Evolutionary conservation across 2,888 invertebrate species (phyloP).

Genomic region (Tinea trinotella): DNA sequence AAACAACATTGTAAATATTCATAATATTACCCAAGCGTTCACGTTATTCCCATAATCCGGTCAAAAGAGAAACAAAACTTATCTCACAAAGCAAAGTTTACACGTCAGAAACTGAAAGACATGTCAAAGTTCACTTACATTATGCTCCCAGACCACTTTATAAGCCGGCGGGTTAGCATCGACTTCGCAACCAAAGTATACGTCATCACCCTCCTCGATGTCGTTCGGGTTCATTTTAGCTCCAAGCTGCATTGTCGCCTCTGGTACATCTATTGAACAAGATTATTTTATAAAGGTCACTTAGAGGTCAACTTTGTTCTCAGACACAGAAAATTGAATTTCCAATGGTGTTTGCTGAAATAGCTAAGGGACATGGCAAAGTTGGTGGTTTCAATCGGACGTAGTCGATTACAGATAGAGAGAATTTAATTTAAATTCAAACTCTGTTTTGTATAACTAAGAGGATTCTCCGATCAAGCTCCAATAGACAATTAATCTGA

Average conservation of each 20-base stretch:
- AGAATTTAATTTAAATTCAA: slow-evolving; percentile 14
- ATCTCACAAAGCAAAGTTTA: background rate
- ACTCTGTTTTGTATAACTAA: slow-evolving; percentile 3
- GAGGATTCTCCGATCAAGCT: slow-evolving; percentile 11
- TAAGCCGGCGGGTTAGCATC: slow-evolving; percentile 66
- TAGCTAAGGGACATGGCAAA: slow-evolving; percentile 4
- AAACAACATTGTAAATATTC: slow-evolving; percentile 9
- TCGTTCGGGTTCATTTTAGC: slow-evolving; percentile 64
- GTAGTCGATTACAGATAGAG: slow-evolving; percentile 12
- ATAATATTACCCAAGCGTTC: slow-evolving; percentile 1
- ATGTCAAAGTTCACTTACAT: slow-evolving; percentile 42
- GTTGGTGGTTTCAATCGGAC: slow-evolving; percentile 12
- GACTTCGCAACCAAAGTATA: slow-evolving; percentile 62
- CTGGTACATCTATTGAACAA: slow-evolving; percentile 47
- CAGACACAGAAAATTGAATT: slow-evolving; percentile 8
- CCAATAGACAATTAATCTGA: slow-evolving; percentile 18
- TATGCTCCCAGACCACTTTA: slow-evolving; percentile 68
- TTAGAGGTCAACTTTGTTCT: slow-evolving; percentile 2
- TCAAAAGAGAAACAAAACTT: slow-evolving; percentile 2
- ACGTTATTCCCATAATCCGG: slow-evolving; percentile 1
- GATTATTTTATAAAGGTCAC: background rate
- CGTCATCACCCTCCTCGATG: slow-evolving; percentile 67
- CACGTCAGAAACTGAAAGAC: slow-evolving; percentile 9
- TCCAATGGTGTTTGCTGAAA: slow-evolving; percentile 6
- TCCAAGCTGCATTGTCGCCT: slow-evolving; percentile 55